Percentiles rank a stretch among this genome's conserved stretches.
These are phyloP conservation scores for Radopholus similis DNA, from an alignment of 1,140 invertebrate genomes.

Conservation along the genomic window DNA sequence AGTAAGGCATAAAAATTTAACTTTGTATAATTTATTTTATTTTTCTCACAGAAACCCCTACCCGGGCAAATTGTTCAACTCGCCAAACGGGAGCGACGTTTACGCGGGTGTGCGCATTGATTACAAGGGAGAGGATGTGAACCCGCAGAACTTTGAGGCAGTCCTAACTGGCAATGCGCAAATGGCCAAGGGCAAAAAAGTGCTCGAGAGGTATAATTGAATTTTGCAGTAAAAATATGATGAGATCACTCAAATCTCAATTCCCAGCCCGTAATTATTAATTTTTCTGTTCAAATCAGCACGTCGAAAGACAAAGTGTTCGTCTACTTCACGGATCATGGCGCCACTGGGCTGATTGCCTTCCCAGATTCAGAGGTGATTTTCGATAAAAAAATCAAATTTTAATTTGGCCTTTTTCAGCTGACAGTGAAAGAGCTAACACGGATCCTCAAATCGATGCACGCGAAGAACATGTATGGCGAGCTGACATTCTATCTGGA, in stretches of 20 bases:
- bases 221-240: constrained; percentile 65
- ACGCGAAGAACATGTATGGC: constrained; percentile 62
- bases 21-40: constrained; percentile 10
- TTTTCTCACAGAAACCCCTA: constrained; percentile 65
- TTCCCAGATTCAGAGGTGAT: constrained; percentile 62
- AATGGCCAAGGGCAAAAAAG: constrained; percentile 37
- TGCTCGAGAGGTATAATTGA: neutral
- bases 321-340: constrained; percentile 68
- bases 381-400: constrained; percentile 34
- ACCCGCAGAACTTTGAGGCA: constrained; percentile 34
- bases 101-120: constrained; percentile 67
- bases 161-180: constrained; percentile 26
- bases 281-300: neutral
- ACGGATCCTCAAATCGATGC: constrained; percentile 63
- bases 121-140: constrained; percentile 62
- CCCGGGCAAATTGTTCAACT: constrained; percentile 67
- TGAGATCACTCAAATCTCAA: neutral
- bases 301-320: constrained; percentile 34
- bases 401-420: constrained; percentile 56
- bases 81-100: constrained; percentile 66
- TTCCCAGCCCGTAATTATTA: neutral
- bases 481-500: constrained; percentile 67
- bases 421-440: constrained; percentile 62
- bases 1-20: constrained; percentile 59
- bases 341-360: constrained; percentile 66